phyloP scores from a whole-genome alignment of 2,113 vertebrate species.

The Phrynosoma blainvillii region DNA sequence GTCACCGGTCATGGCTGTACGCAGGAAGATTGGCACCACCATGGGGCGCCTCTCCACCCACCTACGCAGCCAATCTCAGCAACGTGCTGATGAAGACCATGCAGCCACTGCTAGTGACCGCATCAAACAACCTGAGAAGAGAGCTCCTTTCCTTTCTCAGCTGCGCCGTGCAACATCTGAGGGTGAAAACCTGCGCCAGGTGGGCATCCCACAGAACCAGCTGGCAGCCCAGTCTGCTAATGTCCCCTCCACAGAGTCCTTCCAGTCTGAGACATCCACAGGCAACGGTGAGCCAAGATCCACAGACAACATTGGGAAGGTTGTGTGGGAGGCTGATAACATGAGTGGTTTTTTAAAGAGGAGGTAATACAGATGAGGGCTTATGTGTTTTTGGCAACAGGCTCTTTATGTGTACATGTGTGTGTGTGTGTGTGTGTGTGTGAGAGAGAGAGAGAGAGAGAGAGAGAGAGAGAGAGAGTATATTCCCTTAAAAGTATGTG shows the following conservation, averaged over 20 bases:
- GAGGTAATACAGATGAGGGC: not conserved
- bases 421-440: no score
- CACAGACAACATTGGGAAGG: not conserved
- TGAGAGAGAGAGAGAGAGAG: no score
- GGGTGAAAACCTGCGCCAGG: conserved; percentile 79
- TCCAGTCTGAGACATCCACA: conserved; percentile 85
- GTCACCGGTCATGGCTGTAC: conserved; percentile 87
- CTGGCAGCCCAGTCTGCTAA: conserved; percentile 77
- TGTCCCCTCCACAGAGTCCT: conserved; percentile 88
- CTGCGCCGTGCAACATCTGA: conserved; percentile 90
- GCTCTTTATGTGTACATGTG: not conserved
- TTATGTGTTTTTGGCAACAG: not conserved
- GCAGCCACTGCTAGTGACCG: conserved; percentile 39
- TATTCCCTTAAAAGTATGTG: not conserved
- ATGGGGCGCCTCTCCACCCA: conserved; percentile 90
- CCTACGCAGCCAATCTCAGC: conserved; percentile 86
- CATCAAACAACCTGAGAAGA: conserved; percentile 66
- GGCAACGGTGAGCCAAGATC: conserved; percentile 50
- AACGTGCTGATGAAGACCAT: conserved; percentile 72
- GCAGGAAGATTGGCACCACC: conserved; percentile 91
- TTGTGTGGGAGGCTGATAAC: not conserved
- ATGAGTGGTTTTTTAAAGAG: no score
- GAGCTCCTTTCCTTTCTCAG: conserved; percentile 84
- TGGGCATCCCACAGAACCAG: conserved; percentile 84
- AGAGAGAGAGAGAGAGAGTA: no score